Conservation (phyloP, 92 coral and sea anemone species). For the Chrysogorgia sp. region DNA sequence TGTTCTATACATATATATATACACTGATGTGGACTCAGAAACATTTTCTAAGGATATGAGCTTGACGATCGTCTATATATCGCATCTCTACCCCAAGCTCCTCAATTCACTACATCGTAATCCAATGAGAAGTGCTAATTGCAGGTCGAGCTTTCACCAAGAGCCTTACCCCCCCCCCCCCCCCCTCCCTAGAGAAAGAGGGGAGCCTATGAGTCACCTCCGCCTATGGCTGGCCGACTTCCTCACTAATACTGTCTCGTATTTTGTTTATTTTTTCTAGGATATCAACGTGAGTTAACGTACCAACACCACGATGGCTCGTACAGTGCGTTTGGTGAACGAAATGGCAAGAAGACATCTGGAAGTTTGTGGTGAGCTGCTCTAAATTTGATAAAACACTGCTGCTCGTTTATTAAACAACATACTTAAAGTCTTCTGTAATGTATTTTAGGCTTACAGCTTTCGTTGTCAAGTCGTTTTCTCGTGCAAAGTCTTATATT, state of each 20-base stretch:
- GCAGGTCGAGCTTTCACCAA: too few species aligned
- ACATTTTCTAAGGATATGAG: too few species aligned
- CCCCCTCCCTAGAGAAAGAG: neutral
- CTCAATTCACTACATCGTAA: too few species aligned
- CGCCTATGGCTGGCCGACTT: neutral
- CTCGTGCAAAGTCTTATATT: slow-evolving; percentile 83
- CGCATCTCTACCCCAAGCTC: too few species aligned
- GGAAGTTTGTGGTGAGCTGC: slow-evolving; percentile 91
- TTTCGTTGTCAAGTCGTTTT: slow-evolving; percentile 90
- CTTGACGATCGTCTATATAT: too few species aligned
- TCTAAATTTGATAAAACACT: neutral
- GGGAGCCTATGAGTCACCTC: too few species aligned
- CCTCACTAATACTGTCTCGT: neutral
- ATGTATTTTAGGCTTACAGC: slow-evolving; percentile 80
- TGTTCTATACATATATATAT: too few species aligned
- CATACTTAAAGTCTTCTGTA: neutral
- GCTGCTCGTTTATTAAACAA: neutral
- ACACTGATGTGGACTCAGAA: too few species aligned
- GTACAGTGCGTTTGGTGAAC: slow-evolving; percentile 95
- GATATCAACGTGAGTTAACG: slow-evolving; percentile 90
- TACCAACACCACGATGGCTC: slow-evolving; percentile 86
- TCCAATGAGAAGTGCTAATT: too few species aligned
- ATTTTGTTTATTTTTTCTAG: slow-evolving; percentile 25
- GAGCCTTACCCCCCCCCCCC: neutral
- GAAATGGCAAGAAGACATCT: slow-evolving; percentile 46